Conservation (phyloP, 2,113 vertebrate species). For the Ivindomyrus marchei region DNA sequence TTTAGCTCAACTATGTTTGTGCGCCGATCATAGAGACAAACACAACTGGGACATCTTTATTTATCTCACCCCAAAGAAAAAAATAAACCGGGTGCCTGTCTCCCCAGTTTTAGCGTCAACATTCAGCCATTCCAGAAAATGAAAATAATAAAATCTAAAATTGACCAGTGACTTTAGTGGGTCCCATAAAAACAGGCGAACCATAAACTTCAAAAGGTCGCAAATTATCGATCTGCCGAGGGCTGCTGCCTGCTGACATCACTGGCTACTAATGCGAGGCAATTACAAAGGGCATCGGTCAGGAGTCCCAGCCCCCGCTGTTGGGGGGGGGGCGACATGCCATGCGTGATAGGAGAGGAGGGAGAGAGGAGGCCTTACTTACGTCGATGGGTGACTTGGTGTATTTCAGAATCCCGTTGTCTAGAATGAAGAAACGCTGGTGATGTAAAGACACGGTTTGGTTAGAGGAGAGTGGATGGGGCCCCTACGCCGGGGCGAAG, state of each 20-base stretch:
- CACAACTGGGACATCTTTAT: background rate
- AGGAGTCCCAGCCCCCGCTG: background rate
- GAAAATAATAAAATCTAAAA: background rate
- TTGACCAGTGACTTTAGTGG: background rate
- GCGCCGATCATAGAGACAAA: background rate
- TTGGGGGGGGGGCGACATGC: background rate
- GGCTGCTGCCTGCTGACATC: background rate
- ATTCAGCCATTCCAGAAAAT: background rate
- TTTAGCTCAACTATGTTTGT: background rate
- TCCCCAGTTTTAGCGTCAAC: background rate
- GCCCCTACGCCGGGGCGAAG: background rate
- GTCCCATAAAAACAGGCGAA: background rate
- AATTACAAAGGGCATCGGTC: background rate
- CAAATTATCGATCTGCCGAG: background rate
- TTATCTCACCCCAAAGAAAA: background rate
- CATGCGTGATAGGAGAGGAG: background rate
- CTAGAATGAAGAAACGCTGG: constrained; percentile 96
- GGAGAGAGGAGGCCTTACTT: constrained; percentile 59
- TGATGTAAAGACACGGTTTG: constrained; percentile 35
- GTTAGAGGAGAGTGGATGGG: background rate
- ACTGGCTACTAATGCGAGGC: background rate
- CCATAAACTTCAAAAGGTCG: background rate
- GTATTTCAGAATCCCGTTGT: constrained; percentile 98
- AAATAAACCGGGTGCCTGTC: background rate
- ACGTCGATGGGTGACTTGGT: constrained; percentile 97